Conservation (phyloP, 2,888 invertebrate species). For the Sinhomidia bicolor region DNA sequence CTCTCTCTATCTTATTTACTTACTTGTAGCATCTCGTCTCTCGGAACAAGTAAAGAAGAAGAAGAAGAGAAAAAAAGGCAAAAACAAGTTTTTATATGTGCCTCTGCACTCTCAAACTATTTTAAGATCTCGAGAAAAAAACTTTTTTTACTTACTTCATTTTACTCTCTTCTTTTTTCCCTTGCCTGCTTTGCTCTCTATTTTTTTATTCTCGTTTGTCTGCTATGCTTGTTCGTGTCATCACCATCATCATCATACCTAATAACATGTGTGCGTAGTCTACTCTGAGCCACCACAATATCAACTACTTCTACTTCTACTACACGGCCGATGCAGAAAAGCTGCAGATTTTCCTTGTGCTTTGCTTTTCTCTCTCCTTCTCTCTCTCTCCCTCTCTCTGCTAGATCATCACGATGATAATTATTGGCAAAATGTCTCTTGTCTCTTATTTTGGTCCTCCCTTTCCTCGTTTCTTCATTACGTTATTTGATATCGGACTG, state of each 20-base stretch:
- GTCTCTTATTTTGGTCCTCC: slow-evolving; percentile 46
- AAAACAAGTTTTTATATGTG: no score
- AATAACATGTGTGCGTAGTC: background rate
- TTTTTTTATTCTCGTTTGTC: background rate
- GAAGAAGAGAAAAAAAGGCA: no score
- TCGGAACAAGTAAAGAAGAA: slow-evolving; percentile 5
- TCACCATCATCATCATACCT: background rate
- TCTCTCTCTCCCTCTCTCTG: background rate
- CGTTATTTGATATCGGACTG: slow-evolving; percentile 33
- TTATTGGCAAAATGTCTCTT: slow-evolving; percentile 71
- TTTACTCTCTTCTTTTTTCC: no score
- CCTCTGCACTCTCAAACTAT: slow-evolving; percentile 53
- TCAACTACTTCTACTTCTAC: no score
- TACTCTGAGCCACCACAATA: no score
- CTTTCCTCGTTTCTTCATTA: slow-evolving; percentile 21
- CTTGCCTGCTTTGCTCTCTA: background rate
- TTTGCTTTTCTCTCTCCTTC: no score
- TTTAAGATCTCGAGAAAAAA: slow-evolving; percentile 66
- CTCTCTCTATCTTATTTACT: no score
- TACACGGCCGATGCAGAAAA: background rate
- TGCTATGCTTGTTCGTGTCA: background rate
- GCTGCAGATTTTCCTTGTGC: background rate
- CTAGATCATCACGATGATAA: slow-evolving; percentile 40
- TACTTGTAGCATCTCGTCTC: background rate
- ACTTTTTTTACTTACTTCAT: no score